A percentile compares a stretch with the other conserved stretches of the same genome.
phyloP scores from a whole-genome alignment of 2,888 invertebrate species.

The Trichogramma evanescens region DNA sequence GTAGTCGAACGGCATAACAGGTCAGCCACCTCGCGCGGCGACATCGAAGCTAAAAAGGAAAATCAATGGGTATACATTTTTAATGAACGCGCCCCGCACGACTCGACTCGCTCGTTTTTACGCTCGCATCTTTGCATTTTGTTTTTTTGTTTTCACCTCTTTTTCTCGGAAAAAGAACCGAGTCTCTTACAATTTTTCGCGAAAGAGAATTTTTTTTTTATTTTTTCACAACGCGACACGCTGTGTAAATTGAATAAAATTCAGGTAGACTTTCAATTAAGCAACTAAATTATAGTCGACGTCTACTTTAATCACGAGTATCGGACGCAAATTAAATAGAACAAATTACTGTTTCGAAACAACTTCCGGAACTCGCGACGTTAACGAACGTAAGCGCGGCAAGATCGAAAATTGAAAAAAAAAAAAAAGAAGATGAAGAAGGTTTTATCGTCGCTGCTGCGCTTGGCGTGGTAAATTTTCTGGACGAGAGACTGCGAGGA shows the following conservation, averaged over 20 bases:
- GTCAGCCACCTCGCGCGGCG: constrained; percentile 28
- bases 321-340: no score
- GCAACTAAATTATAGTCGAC: no score
- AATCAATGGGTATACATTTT: constrained; percentile 33
- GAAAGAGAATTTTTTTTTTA: no score
- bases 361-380: background rate
- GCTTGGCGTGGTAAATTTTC: background rate
- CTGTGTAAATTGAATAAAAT: no score
- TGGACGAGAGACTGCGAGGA: background rate
- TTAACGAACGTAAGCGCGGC: background rate
- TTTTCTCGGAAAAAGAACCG: no score
- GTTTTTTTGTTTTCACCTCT: background rate
- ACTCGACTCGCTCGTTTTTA: background rate
- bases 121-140: background rate
- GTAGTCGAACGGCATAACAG: constrained; percentile 25
- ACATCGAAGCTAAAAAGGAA: constrained; percentile 6
- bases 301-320: no score
- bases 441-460: background rate
- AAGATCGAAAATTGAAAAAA: background rate
- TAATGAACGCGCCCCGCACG: constrained; percentile 20
- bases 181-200: no score
- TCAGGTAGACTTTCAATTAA: no score
- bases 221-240: no score
- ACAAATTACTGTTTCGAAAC: no score
- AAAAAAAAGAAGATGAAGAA: background rate